phyloP scores from a whole-genome alignment of 2,888 invertebrate species.

The Eristalis arbustorum region DNA sequence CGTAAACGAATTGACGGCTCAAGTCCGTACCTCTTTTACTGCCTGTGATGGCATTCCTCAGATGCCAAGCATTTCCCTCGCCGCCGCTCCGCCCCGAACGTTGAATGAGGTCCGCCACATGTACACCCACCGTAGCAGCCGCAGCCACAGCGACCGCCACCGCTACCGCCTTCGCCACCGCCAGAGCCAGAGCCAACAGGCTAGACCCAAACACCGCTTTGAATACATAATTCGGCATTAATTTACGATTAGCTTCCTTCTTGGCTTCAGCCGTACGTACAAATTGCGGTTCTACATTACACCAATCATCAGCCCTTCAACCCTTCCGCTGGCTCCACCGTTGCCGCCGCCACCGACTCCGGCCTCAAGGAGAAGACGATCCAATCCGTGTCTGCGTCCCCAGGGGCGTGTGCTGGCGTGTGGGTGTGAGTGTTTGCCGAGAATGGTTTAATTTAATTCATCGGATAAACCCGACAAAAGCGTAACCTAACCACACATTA shows the following conservation, averaged over 20 bases:
- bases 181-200: neutral
- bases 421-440: neutral
- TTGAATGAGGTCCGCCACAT: conserved; percentile 37
- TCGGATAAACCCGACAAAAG: conserved; percentile 67
- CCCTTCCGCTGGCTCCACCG: neutral
- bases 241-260: conserved; percentile 69
- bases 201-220: conserved; percentile 59
- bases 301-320: conserved; percentile 49
- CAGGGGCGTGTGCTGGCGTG: neutral
- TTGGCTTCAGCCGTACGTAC: conserved; percentile 59
- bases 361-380: neutral
- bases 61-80: neutral
- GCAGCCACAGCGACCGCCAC: neutral
- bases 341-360: neutral
- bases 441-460: conserved; percentile 68
- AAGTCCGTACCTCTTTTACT: neutral
- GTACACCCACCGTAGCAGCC: neutral
- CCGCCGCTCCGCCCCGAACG: conserved; percentile 1
- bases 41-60: neutral
- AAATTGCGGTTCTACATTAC: conserved; percentile 65
- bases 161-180: neutral
- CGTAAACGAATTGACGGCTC: conserved; percentile 6
- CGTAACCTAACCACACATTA: conserved; percentile 71
- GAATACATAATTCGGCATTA: conserved; percentile 67
- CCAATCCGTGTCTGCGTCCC: neutral